Percentiles rank a stretch among this genome's conserved stretches.
Evolutionary conservation across 2,113 vertebrate genomes (phyloP).

Genomic region (Hydropotes inermis): DNA sequence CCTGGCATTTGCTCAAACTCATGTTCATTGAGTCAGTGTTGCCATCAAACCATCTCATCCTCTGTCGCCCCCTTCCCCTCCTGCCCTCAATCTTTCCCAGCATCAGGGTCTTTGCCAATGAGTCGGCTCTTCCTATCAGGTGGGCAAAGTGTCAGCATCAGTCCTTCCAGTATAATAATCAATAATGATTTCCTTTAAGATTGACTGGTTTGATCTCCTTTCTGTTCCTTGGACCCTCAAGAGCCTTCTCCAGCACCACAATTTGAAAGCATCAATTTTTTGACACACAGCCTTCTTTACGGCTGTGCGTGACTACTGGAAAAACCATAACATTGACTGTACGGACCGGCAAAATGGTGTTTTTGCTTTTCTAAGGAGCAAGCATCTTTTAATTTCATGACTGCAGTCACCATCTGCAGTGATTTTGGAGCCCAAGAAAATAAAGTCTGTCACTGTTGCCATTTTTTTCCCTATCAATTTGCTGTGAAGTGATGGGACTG

Average conservation of each 20-base stretch:
- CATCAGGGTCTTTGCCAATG: neutral
- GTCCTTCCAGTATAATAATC: neutral
- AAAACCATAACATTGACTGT: neutral
- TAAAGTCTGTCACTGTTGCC: neutral
- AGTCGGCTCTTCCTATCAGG: neutral
- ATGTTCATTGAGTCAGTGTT: neutral
- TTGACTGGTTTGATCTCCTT: neutral
- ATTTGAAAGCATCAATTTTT: neutral
- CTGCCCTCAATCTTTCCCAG: neutral
- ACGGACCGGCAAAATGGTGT: neutral
- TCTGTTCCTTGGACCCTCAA: neutral
- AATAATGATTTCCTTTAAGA: neutral
- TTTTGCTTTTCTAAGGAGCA: neutral
- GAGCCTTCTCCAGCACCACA: neutral
- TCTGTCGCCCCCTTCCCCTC: neutral
- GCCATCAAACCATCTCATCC: neutral
- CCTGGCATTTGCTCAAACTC: neutral
- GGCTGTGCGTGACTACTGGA: neutral
- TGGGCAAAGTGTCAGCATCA: neutral
- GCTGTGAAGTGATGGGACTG: neutral
- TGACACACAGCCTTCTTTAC: neutral
- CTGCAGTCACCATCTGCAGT: neutral
- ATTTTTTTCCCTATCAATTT: neutral
- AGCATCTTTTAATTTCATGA: neutral
- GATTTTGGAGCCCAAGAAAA: neutral